Evolutionary conservation across 2,888 invertebrate genomes (phyloP), one percentile per base, ranked within the genome.

Genomic region (Pseudolycoriella hygida): DNA sequence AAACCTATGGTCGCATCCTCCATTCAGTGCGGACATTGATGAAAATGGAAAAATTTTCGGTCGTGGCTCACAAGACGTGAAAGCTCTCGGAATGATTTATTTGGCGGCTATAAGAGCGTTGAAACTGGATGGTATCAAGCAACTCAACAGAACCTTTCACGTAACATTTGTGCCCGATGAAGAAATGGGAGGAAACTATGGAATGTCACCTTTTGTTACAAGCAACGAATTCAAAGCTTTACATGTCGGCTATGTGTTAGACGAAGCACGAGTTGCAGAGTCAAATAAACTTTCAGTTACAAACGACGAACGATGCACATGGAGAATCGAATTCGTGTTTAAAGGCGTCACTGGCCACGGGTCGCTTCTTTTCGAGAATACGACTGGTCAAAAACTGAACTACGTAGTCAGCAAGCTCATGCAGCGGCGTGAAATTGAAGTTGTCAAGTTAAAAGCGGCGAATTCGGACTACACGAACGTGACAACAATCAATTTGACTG

Each of bases 21-120:
- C 94, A 3, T 96, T 94, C 61, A 77, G 74, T 50, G 94, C 83
- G 0, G 75, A 83, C 47, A 84, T 90, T 57, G 87, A 88, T 56
- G 73, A 76, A 2, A 70, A 84, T 47, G 93, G 92, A 1, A 79
- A 89, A 56, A 93, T 92, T 52, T 90, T 74, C 62, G 90, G 82
- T 1, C 72, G 90, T 40, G 90, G 90, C 14, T 71, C 86, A 1
- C 87, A 87, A 64, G 90, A 92, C 57, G 89, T 89, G 88, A 85
- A 83, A 62, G 77, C 77, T 59, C 77, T 81, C 43, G 81, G 80
- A n/a, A 77, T 80, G 39, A 81, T 82, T 62, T 80, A 74, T 57
- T 58, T 84, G 17, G 84, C 84, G 59, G 80, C 83, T 1, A 68
- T 84, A 25, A 65, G 80, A 39, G 68, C 18, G 11, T 19, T 31